Evolutionary conservation across 2,797 vertebrate genomes (phyloP), one percentile per base, ranked within the genome.

Genomic region (Oryzias dopingdopingensis): DNA sequence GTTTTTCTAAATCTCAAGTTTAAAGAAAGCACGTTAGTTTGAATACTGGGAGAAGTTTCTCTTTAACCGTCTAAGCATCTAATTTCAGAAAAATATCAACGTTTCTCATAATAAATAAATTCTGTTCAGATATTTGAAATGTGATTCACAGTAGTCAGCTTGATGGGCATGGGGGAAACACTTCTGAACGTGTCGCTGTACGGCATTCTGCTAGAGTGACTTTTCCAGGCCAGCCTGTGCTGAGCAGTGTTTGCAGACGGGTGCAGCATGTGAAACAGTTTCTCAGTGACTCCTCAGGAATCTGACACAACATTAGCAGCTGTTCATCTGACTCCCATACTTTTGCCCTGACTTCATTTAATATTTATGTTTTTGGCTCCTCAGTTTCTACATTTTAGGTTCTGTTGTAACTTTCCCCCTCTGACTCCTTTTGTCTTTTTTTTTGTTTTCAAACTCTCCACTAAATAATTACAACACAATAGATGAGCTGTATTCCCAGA

Each of bases 401-500:
- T 37, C 32, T 37, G 32, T 37, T 37, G 32, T 10, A 40, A 53
- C 26, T 59, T 51, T 74, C 37, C 48, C 74, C 74, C 7, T 67
- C 76, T 83, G 62, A 83, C 22, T 1, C 0, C 43, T 68, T 60
- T 26, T 58, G 22, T 13, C 70, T 62, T 50, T 15, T n/a, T 52
- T 58, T 14, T 44, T 15, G 20, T 45, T 64, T 54, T 22, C 52
- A 54, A 65, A 65, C 59, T 45, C 32, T 52, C 70, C 55, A 56
- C 60, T 61, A 50, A 14, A 62, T 49, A 73, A 81, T 88, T 69
- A 56, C 77, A 76, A 86, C 86, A 80, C 85, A 68, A 69, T 92
- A 98, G 96, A 99, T 87, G 97, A 99, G 92, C 92, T 99, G 80
- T 98, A 99, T 75, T 91, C 96, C 91, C 96, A 99, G 96, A 99